Conservation (phyloP, 2,888 invertebrate genomes). For the Adela reaumurella region DNA sequence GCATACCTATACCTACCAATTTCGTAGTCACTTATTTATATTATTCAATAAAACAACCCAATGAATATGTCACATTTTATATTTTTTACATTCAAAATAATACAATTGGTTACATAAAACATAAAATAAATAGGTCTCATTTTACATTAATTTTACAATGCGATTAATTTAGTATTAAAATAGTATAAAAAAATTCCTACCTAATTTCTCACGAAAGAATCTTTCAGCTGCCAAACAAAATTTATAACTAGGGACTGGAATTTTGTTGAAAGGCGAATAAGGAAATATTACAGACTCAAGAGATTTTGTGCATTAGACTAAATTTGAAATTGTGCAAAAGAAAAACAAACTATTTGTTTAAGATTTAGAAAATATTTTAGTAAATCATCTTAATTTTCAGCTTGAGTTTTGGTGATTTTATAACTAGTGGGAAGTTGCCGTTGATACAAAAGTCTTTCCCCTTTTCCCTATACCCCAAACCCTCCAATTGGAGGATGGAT, state of each 20-base stretch:
- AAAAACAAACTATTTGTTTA: no score
- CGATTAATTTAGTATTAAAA: constrained; percentile 17
- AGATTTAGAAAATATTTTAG: no score
- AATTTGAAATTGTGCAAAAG: no score
- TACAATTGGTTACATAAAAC: constrained; percentile 54
- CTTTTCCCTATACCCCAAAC: no score
- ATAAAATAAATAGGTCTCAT: constrained; percentile 47
- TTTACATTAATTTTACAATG: constrained; percentile 22
- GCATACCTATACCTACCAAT: no score
- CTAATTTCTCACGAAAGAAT: constrained; percentile 4
- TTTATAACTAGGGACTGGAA: background rate
- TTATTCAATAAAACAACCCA: background rate
- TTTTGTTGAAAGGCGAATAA: constrained; percentile 12
- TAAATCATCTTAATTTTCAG: no score
- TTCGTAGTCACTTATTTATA: no score
- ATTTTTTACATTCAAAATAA: constrained; percentile 52
- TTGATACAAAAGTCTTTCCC: no score
- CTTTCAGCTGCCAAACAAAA: constrained; percentile 4
- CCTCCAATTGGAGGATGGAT: no score
- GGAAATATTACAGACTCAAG: constrained; percentile 9
- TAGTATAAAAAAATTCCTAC: background rate
- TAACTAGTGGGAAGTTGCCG: no score
- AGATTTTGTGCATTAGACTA: background rate
- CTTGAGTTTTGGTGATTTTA: no score
- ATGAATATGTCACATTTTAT: constrained; percentile 20